Evolutionary conservation across 2,888 invertebrate species (phyloP).

Genomic region (Metalampra italica): DNA sequence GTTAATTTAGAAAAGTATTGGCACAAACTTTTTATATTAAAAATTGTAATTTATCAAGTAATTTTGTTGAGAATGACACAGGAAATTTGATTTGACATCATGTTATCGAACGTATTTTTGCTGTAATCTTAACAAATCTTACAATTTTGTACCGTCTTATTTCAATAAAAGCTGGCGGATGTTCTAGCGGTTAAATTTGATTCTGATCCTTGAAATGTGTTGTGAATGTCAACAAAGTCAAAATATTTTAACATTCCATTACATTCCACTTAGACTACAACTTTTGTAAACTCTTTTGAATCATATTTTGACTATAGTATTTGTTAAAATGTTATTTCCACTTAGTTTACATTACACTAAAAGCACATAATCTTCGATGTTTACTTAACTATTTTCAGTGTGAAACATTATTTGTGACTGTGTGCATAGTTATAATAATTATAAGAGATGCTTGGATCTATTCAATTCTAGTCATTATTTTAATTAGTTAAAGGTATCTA

Average conservation of each 20-base stretch:
- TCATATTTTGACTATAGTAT: not conserved
- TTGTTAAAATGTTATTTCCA: conserved; percentile 12
- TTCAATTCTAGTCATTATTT: conserved; percentile 33
- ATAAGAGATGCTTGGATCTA: conserved; percentile 24
- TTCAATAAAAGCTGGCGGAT: too few species aligned
- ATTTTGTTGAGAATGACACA: conserved; percentile 13
- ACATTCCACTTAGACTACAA: not conserved
- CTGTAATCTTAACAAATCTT: too few species aligned
- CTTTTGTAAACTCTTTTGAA: not conserved
- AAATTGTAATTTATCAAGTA: too few species aligned
- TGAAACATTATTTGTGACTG: conserved; percentile 28
- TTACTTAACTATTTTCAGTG: conserved; percentile 20
- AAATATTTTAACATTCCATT: not conserved
- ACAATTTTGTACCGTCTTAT: too few species aligned
- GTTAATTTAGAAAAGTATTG: conserved; percentile 8
- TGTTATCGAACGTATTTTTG: not conserved
- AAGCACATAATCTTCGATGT: conserved; percentile 32
- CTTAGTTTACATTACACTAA: conserved; percentile 31
- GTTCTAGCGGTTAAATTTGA: too few species aligned
- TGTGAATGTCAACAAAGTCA: too few species aligned
- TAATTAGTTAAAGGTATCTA: conserved; percentile 10
- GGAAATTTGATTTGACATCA: not conserved
- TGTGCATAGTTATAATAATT: conserved; percentile 21
- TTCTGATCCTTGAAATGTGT: too few species aligned
- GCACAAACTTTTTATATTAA: conserved; percentile 17